Conservation (phyloP, 2,797 vertebrate species). For the Typhlichthys eigenmanni region DNA sequence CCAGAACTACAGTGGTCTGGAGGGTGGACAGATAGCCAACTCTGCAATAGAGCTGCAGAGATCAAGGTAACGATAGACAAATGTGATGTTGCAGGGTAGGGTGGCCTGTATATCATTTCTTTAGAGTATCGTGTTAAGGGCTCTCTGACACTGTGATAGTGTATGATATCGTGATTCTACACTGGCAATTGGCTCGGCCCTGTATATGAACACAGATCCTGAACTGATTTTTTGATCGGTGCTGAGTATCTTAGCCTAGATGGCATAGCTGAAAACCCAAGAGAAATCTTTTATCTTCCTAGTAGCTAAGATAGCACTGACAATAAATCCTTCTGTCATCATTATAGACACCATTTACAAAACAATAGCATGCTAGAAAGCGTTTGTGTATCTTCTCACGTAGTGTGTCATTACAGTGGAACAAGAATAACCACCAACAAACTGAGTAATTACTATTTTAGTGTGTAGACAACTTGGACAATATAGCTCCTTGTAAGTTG, state of each 20-base stretch:
- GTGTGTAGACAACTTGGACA: neutral
- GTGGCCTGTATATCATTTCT: neutral
- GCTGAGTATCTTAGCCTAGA: no score
- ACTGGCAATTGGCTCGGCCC: no score
- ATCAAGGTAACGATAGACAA: slow-evolving; percentile 75
- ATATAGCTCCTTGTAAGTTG: neutral
- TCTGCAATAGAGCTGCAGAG: slow-evolving; percentile 88
- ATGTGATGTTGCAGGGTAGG: neutral
- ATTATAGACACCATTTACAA: no score
- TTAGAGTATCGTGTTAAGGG: neutral
- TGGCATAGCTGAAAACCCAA: no score
- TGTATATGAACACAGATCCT: no score
- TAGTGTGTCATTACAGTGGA: neutral
- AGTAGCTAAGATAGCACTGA: no score
- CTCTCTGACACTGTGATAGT: no score
- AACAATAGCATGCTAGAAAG: neutral
- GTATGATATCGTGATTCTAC: no score
- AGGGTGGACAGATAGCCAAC: slow-evolving; percentile 80
- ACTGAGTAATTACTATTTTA: neutral
- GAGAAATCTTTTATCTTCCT: no score
- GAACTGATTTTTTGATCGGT: no score
- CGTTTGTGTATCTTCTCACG: neutral
- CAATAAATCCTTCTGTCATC: no score
- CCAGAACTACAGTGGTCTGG: slow-evolving; percentile 81
- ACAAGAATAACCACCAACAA: neutral